phyloP scores from a whole-genome alignment of 2,888 invertebrate species.

The Drosophila fungiperda region DNA sequence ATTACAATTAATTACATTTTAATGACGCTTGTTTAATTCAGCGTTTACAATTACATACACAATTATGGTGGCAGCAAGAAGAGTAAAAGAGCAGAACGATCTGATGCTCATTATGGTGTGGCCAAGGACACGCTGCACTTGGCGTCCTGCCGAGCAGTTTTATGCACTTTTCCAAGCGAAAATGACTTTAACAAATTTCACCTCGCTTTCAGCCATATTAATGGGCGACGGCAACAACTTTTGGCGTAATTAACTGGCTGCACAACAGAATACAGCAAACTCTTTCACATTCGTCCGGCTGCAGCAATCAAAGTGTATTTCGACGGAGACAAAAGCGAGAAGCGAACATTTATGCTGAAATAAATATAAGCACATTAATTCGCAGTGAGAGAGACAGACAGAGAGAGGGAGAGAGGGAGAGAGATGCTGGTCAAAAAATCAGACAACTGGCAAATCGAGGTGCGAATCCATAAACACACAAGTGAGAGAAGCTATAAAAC shows the following conservation, averaged over 20 bases:
- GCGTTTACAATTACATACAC: slow-evolving; percentile 81
- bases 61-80: slow-evolving; percentile 68
- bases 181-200: slow-evolving; percentile 74
- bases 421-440: slow-evolving; percentile 44
- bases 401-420: background rate
- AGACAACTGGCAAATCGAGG: slow-evolving; percentile 78
- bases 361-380: slow-evolving; percentile 84
- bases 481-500: slow-evolving; percentile 78
- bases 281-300: background rate
- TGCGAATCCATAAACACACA: slow-evolving; percentile 82
- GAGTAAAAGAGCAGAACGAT: slow-evolving; percentile 22
- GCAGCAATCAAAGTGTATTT: slow-evolving; percentile 62
- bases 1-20: slow-evolving; percentile 84
- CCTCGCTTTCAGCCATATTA: slow-evolving; percentile 59
- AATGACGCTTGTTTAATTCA: slow-evolving; percentile 83
- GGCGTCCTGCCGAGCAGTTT: slow-evolving; percentile 35
- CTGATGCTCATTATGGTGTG: slow-evolving; percentile 61
- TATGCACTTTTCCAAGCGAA: slow-evolving; percentile 59
- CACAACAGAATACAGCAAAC: slow-evolving; percentile 10
- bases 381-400: background rate
- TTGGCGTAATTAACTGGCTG: slow-evolving; percentile 56
- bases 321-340: slow-evolving; percentile 58
- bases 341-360: slow-evolving; percentile 79
- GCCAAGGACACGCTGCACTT: slow-evolving; percentile 49
- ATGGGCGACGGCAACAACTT: slow-evolving; percentile 60